Conservation (phyloP, 2,113 vertebrate genomes). For the Chionomys nivalis region DNA sequence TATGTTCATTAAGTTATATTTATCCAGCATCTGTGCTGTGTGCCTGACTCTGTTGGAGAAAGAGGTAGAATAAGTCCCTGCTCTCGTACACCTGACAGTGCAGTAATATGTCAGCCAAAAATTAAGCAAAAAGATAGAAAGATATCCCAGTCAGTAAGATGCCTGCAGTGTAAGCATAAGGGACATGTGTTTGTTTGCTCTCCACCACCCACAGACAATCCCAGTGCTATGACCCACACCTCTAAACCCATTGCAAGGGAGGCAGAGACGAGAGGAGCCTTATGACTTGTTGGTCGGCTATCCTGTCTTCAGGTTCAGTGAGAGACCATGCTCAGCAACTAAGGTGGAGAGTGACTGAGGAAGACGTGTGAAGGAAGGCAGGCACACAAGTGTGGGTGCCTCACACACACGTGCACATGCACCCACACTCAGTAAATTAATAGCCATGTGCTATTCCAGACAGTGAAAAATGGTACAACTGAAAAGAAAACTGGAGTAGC, state of each 20-base stretch:
- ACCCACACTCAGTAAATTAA: neutral
- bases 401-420: no score
- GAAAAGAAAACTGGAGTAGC: neutral
- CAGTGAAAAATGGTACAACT: neutral
- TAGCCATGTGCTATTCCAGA: neutral
- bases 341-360: neutral
- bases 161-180: no score
- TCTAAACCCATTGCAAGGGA: neutral
- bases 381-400: no score
- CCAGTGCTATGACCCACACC: no score
- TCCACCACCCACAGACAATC: neutral
- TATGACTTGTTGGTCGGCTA: neutral
- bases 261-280: no score
- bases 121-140: neutral
- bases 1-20: neutral
- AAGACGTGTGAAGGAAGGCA: neutral
- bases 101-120: no score
- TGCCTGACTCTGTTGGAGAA: neutral
- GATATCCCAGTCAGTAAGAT: no score
- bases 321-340: neutral
- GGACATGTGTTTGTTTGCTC: neutral
- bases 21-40: neutral
- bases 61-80: neutral
- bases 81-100: neutral
- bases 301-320: neutral